Conservation (phyloP, 2,888 invertebrate genomes). For the Ochropleura leucogaster region DNA sequence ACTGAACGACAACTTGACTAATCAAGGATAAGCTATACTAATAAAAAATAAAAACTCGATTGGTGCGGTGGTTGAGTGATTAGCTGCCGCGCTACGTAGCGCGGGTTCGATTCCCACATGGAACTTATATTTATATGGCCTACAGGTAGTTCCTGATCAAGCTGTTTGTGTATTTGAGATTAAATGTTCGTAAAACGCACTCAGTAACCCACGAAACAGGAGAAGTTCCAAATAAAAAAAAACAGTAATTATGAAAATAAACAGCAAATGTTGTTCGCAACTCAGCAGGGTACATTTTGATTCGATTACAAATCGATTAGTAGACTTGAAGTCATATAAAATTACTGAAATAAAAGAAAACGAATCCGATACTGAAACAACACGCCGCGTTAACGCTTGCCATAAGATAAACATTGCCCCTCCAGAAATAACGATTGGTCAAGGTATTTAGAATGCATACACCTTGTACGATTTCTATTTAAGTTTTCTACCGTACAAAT, state of each 20-base stretch:
- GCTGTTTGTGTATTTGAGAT: too few relatives aligned
- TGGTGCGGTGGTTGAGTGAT: too few relatives aligned
- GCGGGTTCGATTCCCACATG: too few relatives aligned
- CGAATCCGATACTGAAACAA: conserved; percentile 84
- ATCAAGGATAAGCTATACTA: too few relatives aligned
- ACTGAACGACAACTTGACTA: too few relatives aligned
- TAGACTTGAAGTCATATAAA: conserved; percentile 76
- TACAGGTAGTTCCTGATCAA: too few relatives aligned
- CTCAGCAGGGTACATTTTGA: conserved; percentile 57
- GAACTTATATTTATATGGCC: too few relatives aligned
- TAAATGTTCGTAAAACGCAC: too few relatives aligned
- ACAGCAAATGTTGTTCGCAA: conserved; percentile 52
- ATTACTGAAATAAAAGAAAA: conserved; percentile 84
- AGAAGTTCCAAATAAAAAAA: too few relatives aligned
- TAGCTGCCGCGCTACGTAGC: too few relatives aligned
- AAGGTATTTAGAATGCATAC: conserved; percentile 80
- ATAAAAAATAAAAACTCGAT: too few relatives aligned
- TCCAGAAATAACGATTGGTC: conserved; percentile 83
- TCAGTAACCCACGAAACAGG: too few relatives aligned
- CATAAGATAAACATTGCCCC: conserved; percentile 82
- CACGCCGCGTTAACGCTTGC: conserved; percentile 76
- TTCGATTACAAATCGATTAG: conserved; percentile 78
- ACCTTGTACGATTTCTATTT: conserved; percentile 74
- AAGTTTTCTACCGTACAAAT: conserved; percentile 52
- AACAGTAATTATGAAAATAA: conserved; percentile 54